Conservation (phyloP, 2,797 vertebrate genomes). For the Tenualosa thibaudeaui region DNA sequence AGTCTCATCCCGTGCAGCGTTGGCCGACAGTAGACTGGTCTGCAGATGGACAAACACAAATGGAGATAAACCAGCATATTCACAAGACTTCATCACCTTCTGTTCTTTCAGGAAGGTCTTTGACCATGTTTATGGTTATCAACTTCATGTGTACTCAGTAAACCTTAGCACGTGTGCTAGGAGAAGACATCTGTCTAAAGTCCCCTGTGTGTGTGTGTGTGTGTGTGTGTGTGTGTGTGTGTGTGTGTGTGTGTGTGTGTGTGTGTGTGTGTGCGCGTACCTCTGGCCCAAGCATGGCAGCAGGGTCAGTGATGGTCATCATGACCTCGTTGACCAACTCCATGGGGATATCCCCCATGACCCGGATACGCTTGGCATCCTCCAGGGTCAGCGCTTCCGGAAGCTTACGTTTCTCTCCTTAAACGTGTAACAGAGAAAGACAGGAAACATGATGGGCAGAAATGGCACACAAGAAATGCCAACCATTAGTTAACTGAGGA, state of each 20-base stretch:
- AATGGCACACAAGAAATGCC: not conserved
- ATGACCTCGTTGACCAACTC: constrained; percentile 98
- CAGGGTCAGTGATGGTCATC: constrained; percentile 97
- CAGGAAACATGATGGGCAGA: not conserved
- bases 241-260: not conserved
- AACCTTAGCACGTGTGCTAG: too few relatives aligned
- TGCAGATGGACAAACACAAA: constrained; percentile 40
- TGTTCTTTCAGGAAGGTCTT: not conserved
- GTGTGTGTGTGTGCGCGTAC: constrained; percentile 51
- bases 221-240: not conserved
- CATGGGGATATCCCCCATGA: constrained; percentile 99
- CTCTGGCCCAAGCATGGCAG: constrained; percentile 97
- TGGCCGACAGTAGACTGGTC: constrained; percentile 94
- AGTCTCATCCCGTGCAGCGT: constrained; percentile 93
- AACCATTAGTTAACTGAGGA: not conserved
- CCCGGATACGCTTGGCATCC: constrained; percentile 93
- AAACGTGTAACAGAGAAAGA: not conserved
- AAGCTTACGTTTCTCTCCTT: constrained; percentile 95
- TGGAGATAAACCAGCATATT: not conserved
- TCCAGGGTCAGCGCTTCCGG: constrained; percentile 91
- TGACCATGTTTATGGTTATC: not conserved
- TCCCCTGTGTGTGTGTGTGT: not conserved
- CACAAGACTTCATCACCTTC: not conserved
- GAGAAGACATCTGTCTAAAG: too few relatives aligned
- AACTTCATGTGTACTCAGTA: too few relatives aligned